Conservation (phyloP, 1,140 invertebrate genomes). For the Lasioglossum baleicum region DNA sequence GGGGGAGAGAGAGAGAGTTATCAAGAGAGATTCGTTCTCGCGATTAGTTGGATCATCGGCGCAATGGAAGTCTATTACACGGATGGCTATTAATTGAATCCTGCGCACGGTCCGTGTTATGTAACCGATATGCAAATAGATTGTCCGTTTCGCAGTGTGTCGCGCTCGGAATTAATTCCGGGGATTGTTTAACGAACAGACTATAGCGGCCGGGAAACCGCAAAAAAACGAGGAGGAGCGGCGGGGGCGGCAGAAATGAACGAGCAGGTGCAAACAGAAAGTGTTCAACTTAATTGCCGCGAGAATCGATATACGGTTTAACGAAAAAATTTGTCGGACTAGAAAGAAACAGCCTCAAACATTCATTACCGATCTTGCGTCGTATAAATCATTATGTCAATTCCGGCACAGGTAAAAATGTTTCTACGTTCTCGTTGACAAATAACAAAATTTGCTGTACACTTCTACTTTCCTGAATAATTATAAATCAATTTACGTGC, state of each 20-base stretch:
- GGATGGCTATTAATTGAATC: constrained; percentile 49
- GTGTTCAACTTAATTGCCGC: background rate
- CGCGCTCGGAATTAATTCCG: constrained; percentile 43
- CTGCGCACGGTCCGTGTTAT: constrained; percentile 33
- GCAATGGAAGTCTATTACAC: constrained; percentile 43
- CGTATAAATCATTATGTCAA: too few relatives aligned
- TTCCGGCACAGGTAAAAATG: too few relatives aligned
- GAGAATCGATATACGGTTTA: background rate
- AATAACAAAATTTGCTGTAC: too few relatives aligned
- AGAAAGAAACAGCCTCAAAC: too few relatives aligned
- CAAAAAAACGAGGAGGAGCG: background rate
- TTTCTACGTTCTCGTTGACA: too few relatives aligned
- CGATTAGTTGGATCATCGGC: constrained; percentile 44
- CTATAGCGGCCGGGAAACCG: background rate
- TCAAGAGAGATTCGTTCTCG: constrained; percentile 14
- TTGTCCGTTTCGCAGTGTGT: constrained; percentile 39
- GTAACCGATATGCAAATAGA: constrained; percentile 51
- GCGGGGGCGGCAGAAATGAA: constrained; percentile 3
- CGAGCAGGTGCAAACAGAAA: background rate
- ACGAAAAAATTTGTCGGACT: background rate
- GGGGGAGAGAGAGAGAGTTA: background rate
- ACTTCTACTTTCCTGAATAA: too few relatives aligned
- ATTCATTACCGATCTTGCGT: background rate
- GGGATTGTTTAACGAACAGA: constrained; percentile 40
- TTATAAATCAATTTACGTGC: too few relatives aligned